Percentiles rank a stretch among this genome's conserved stretches.
These are phyloP conservation scores for Herminia tarsipennalis DNA, from an alignment of 2,888 invertebrate genomes.

Conservation along the genomic window DNA sequence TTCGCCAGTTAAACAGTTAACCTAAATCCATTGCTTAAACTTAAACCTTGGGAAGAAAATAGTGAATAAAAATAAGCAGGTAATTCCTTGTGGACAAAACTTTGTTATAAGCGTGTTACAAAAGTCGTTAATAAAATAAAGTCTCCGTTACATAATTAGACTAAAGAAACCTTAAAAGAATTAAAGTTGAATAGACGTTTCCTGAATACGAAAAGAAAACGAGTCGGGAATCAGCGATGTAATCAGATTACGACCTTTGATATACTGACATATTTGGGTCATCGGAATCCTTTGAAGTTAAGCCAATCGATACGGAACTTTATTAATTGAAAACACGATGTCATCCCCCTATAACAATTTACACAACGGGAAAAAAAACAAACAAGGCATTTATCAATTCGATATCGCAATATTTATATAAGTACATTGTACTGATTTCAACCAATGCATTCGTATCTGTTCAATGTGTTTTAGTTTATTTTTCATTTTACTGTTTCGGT, in stretches of 20 bases:
- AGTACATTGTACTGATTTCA: background rate
- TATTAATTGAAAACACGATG: slow-evolving; percentile 24
- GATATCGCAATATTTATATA: background rate
- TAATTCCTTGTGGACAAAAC: no score
- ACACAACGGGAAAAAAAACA: no score
- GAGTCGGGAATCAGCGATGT: slow-evolving; percentile 35
- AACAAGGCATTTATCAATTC: background rate
- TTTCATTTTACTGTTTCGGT: slow-evolving; percentile 31
- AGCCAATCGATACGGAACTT: slow-evolving; percentile 30
- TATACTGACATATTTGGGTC: slow-evolving; percentile 52
- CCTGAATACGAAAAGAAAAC: slow-evolving; percentile 40
- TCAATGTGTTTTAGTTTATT: slow-evolving; percentile 19
- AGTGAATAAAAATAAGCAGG: no score
- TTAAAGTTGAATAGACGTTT: slow-evolving; percentile 34
- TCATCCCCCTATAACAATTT: background rate
- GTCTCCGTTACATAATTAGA: slow-evolving; percentile 24
- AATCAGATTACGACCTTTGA: slow-evolving; percentile 53
- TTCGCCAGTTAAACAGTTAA: no score
- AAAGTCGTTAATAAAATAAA: slow-evolving; percentile 15
- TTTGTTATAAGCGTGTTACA: no score
- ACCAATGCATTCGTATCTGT: background rate
- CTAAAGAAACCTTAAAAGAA: slow-evolving; percentile 34
- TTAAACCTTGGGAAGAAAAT: no score
- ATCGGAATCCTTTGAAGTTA: slow-evolving; percentile 55
- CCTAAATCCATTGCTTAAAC: no score